These are phyloP conservation scores for Terrapene triunguis DNA, from an alignment of 2,113 vertebrate species.

Conservation along the genomic window DNA sequence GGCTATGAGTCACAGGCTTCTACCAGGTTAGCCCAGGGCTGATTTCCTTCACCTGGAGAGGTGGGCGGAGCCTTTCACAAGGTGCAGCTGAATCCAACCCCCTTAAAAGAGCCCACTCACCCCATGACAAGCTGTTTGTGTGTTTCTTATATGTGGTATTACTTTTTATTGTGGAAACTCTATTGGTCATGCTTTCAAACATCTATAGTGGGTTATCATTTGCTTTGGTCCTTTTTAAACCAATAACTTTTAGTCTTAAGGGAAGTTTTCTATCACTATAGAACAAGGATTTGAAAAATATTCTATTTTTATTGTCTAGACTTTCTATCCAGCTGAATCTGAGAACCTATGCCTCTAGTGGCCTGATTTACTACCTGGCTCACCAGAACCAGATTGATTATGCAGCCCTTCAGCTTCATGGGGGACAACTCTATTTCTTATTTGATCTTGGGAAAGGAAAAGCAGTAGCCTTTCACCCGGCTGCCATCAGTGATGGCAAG, in stretches of 20 bases:
- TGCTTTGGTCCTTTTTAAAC: background rate
- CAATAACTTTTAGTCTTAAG: background rate
- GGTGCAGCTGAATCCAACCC: background rate
- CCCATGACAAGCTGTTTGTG: background rate
- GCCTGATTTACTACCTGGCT: conserved; percentile 88
- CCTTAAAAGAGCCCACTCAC: background rate
- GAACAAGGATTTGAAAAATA: conserved; percentile 12
- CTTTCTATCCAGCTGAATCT: conserved; percentile 86
- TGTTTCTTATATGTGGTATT: background rate
- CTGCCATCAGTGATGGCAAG: conserved; percentile 84
- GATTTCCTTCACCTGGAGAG: background rate
- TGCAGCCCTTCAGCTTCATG: conserved; percentile 84
- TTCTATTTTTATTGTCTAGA: conserved; percentile 75
- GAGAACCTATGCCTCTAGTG: conserved; percentile 86
- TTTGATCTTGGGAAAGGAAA: conserved; percentile 92
- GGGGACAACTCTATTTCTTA: conserved; percentile 84
- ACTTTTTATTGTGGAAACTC: background rate
- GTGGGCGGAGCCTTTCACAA: background rate
- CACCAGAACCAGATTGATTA: conserved; percentile 91
- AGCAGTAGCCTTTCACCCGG: conserved; percentile 81
- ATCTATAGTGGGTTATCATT: background rate
- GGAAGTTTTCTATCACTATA: background rate
- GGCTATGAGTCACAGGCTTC: background rate
- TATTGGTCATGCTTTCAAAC: background rate
- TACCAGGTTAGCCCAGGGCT: background rate